These are phyloP conservation scores for Syritta pipiens DNA, from an alignment of 2,888 invertebrate genomes.

Conservation along the genomic window DNA sequence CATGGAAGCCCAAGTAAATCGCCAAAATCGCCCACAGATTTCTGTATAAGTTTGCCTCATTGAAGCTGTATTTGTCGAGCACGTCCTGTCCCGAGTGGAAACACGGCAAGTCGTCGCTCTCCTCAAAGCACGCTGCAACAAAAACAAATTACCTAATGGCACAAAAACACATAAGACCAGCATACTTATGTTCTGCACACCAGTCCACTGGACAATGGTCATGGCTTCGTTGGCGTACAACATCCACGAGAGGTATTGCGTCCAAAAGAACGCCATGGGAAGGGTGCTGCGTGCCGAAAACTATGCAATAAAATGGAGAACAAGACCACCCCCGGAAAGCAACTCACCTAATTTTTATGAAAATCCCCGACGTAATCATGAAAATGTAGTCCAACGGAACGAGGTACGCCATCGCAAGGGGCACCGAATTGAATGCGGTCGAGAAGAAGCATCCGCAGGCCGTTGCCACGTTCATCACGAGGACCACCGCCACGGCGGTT, in stretches of 20 bases:
- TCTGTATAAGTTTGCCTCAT: constrained; percentile 82
- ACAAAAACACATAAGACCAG: constrained; percentile 14
- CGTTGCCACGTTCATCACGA: constrained; percentile 92
- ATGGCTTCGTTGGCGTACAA: constrained; percentile 92
- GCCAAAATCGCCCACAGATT: constrained; percentile 85
- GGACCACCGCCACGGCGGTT: constrained; percentile 85
- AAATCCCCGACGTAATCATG: constrained; percentile 93
- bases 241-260: constrained; percentile 90
- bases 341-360: constrained; percentile 87
- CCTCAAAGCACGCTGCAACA: constrained; percentile 82
- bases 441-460: constrained; percentile 95
- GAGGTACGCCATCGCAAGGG: constrained; percentile 89
- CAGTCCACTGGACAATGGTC: constrained; percentile 90
- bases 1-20: constrained; percentile 85
- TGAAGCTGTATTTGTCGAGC: constrained; percentile 86
- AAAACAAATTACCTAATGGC: constrained; percentile 38
- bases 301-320: not conserved
- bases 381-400: constrained; percentile 92
- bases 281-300: constrained; percentile 82
- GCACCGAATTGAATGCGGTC: constrained; percentile 89
- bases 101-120: constrained; percentile 84
- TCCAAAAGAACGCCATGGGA: constrained; percentile 86
- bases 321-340: not conserved
- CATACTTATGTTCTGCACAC: constrained; percentile 81
- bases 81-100: constrained; percentile 86